Evolutionary conservation across 2,888 invertebrate species (phyloP).

Genomic region (Frankliniella fusca): DNA sequence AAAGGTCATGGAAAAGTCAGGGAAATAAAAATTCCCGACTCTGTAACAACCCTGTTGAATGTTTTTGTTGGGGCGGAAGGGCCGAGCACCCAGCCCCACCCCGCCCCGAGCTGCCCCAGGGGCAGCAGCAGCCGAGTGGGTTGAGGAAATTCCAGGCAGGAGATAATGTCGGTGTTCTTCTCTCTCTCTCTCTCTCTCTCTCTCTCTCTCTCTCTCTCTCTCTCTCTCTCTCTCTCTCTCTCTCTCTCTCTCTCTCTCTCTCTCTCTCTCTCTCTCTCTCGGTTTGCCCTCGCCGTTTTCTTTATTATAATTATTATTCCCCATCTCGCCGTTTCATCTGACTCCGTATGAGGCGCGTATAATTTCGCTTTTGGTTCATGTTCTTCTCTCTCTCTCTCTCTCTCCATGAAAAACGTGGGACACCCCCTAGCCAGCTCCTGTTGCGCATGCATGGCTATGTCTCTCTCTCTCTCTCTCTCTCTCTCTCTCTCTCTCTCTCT

Average conservation of each 20-base stretch:
- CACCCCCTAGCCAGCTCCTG: too few species aligned
- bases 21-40: too few species aligned
- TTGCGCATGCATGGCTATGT: too few species aligned
- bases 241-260: constrained; percentile 18
- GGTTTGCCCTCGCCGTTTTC: not conserved
- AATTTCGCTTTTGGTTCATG: not conserved
- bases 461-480: not conserved
- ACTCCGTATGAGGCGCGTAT: not conserved
- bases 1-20: too few species aligned
- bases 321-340: not conserved
- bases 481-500: constrained; percentile 1
- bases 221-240: constrained; percentile 18
- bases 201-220: constrained; percentile 18
- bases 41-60: too few species aligned
- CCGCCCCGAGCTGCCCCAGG: too few species aligned
- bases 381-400: not conserved
- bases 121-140: too few species aligned
- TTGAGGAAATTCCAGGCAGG: constrained; percentile 26
- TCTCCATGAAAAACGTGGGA: too few species aligned
- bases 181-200: constrained; percentile 9
- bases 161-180: constrained; percentile 7
- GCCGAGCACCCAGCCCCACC: too few species aligned
- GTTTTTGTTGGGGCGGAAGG: too few species aligned
- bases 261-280: not conserved
- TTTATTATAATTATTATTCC: constrained; percentile 13